These are phyloP conservation scores for Acleris holmiana DNA, from an alignment of 2,888 invertebrate species.

Conservation along the genomic window DNA sequence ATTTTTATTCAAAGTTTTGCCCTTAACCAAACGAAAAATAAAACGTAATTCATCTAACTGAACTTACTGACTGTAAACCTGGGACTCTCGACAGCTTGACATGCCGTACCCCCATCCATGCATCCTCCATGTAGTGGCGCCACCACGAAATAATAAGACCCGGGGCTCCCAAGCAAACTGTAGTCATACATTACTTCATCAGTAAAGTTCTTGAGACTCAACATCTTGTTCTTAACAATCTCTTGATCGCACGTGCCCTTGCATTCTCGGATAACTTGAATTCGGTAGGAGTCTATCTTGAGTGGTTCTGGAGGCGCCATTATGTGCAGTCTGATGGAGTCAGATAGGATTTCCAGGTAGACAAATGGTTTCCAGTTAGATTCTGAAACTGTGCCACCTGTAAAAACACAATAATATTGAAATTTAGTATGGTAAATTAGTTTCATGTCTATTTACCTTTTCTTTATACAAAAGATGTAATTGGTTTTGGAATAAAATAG, in stretches of 20 bases:
- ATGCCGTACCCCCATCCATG: conserved; percentile 44
- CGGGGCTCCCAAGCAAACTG: conserved; percentile 60
- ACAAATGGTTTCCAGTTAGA: conserved; percentile 74
- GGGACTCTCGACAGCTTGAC: conserved; percentile 66
- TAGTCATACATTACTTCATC: conserved; percentile 68
- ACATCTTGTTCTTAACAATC: conserved; percentile 45
- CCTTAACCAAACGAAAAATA: not conserved
- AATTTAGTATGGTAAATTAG: not conserved
- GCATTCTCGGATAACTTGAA: conserved; percentile 59
- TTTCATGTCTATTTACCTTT: not conserved
- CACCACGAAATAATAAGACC: conserved; percentile 67
- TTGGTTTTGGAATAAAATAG: no score
- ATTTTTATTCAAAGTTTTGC: no score
- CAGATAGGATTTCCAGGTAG: conserved; percentile 70
- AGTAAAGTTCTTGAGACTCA: conserved; percentile 52
- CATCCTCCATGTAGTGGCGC: conserved; percentile 64
- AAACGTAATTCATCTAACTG: not conserved
- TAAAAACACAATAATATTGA: not conserved
- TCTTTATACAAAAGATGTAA: no score
- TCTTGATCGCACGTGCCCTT: conserved; percentile 48
- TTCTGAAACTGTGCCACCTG: conserved; percentile 40
- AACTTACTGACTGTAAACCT: conserved; percentile 71
- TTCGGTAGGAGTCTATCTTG: conserved; percentile 59
- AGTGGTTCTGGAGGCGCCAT: conserved; percentile 66
- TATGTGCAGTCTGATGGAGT: conserved; percentile 64